Base-by-base conservation (phyloP, 2,797 vertebrate species). In the Hipposideros larvatus region DNA sequence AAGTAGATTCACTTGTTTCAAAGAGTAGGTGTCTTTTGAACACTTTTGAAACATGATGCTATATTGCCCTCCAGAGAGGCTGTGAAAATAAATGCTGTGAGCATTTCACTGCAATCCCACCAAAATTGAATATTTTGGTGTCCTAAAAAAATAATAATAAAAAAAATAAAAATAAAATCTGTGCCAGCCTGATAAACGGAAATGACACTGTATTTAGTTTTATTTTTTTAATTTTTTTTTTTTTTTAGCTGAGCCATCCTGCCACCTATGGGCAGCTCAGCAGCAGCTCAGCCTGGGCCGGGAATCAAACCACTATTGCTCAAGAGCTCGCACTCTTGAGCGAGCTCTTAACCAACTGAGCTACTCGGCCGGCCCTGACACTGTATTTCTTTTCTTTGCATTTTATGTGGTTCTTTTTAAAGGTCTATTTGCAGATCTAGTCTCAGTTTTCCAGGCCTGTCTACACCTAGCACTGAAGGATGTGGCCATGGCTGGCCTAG, bases 371-470 rank as follows among this genome's bases (percentile, higher is more conserved):
- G 3, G 37, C 37, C 37, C 37, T 75, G 48, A 1, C 14, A 34
- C 15, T 63, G 21, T 48, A 41, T 74, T 85, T 96, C 41, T 66
- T 90, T 73, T 82, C 74, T 94, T 96, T 96, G 26, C 57, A 84
- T 86, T 77, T 66, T n/a, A 22, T 51, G 14, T 77, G 16, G 57
- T 83, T 65, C 51, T 80, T 77, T 79, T 77, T 37, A 66, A 66
- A 93, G 61, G 34, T 83, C 53, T 91, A 13, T 94, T 82, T 93
- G 66, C 22, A 79, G 26, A 70, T 78, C 46, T 94, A 55, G 71
- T 79, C 87, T 92, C 65, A 83, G 73, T 43, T 94, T 79, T 68
- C 18, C 55, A n/a, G 4, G 61, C 37, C 53, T 71, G 14, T 95
- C 91, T 92, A 15, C 0, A 37, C 46, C 51, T 13, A n/a, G 31